These are phyloP conservation scores for Tichodroma muraria DNA, from an alignment of 2,113 vertebrate genomes.

Conservation along the genomic window DNA sequence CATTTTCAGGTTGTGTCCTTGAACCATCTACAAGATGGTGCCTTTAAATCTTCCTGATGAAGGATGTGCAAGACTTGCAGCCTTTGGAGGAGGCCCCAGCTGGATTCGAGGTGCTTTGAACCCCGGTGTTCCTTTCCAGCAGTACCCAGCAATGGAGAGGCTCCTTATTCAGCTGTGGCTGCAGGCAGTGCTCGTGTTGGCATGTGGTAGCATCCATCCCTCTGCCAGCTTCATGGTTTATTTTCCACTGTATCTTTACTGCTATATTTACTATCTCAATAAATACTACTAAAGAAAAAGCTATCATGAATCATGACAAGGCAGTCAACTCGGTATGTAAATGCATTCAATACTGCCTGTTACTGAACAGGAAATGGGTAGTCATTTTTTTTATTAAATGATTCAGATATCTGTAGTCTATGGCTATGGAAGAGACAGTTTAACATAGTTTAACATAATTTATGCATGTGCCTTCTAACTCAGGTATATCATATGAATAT, in stretches of 20 bases:
- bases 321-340: neutral
- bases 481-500: neutral
- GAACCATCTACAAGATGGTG: neutral
- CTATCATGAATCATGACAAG: neutral
- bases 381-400: neutral
- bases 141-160: neutral
- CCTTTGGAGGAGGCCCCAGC: neutral
- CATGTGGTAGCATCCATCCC: neutral
- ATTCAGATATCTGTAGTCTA: neutral
- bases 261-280: neutral
- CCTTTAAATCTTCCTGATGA: neutral
- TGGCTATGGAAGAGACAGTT: neutral
- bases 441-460: neutral
- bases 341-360: neutral
- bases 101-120: neutral
- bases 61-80: neutral
- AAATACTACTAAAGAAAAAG: neutral
- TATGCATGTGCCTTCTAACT: neutral
- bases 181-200: neutral
- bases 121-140: neutral
- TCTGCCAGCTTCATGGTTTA: neutral
- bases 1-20: neutral
- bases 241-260: neutral
- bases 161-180: neutral
- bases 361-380: neutral